A percentile compares a stretch with the other conserved stretches of the same genome.
These are phyloP conservation scores for Eubucco bourcierii DNA, from an alignment of 2,113 vertebrate genomes.

Conservation along the genomic window DNA sequence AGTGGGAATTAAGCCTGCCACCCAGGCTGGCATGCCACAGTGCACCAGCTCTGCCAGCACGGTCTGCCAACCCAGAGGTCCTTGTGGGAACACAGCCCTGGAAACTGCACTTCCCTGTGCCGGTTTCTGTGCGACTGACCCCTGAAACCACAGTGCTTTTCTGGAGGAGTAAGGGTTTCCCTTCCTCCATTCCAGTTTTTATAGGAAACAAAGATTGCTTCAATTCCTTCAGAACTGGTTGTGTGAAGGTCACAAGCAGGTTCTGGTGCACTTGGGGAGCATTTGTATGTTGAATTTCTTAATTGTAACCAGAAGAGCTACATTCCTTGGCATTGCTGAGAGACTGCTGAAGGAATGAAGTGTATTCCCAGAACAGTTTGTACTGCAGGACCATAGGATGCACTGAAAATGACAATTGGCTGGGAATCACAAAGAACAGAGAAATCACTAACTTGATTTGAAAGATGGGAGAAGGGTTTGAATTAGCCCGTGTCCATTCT, in stretches of 20 bases:
- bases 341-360: conserved; percentile 50
- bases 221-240: not conserved
- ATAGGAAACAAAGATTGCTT: not conserved
- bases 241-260: conserved; percentile 51
- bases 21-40: not conserved
- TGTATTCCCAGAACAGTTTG: conserved; percentile 47
- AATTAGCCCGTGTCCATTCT: conserved; percentile 30
- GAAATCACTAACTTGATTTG: conserved; percentile 50
- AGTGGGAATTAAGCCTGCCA: not conserved
- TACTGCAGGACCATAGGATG: not conserved
- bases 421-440: conserved; percentile 36
- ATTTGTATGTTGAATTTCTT: conserved; percentile 53
- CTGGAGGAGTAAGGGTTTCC: not conserved
- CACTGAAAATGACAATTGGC: conserved; percentile 52
- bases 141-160: not conserved
- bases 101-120: not conserved
- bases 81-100: not conserved
- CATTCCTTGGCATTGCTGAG: conserved; percentile 52
- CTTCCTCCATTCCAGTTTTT: not conserved
- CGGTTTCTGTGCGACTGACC: not conserved
- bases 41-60: fast-evolving
- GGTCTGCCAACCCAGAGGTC: not conserved
- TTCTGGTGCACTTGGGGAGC: conserved; percentile 51
- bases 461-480: conserved; percentile 58
- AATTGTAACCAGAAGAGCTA: conserved; percentile 63